These are phyloP conservation scores for Mirounga angustirostris DNA, from an alignment of 2,113 vertebrate species.

Conservation along the genomic window DNA sequence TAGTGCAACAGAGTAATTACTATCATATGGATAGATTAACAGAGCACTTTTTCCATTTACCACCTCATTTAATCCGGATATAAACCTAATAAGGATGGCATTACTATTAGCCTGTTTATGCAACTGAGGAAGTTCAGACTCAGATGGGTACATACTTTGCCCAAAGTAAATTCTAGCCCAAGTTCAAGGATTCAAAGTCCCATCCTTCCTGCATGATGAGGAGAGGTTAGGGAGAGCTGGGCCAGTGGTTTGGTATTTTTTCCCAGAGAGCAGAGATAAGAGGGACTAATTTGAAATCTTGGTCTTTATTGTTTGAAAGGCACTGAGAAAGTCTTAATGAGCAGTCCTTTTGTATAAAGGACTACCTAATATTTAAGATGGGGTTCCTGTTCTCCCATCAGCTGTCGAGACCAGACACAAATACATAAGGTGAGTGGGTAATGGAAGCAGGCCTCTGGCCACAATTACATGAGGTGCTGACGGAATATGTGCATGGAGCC, in stretches of 20 bases:
- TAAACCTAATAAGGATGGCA: not conserved
- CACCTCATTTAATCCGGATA: not conserved
- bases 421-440: not conserved
- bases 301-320: not conserved
- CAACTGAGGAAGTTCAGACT: not conserved
- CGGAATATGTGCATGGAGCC: fast-evolving
- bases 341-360: not conserved
- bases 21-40: not conserved
- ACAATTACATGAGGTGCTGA: not conserved
- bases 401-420: not conserved
- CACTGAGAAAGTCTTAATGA: not conserved
- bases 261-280: not conserved
- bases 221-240: not conserved
- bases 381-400: not conserved
- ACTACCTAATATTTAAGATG: not conserved
- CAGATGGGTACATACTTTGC: not conserved
- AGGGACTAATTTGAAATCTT: not conserved
- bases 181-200: not conserved
- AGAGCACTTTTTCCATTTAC: not conserved
- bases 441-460: not conserved
- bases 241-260: not conserved
- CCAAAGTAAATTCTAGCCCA: not conserved
- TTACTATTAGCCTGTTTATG: not conserved
- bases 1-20: not conserved
- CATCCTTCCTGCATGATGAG: not conserved